phyloP scores from a whole-genome alignment of 2,888 invertebrate genomes.

The Eremobia ochroleuca region DNA sequence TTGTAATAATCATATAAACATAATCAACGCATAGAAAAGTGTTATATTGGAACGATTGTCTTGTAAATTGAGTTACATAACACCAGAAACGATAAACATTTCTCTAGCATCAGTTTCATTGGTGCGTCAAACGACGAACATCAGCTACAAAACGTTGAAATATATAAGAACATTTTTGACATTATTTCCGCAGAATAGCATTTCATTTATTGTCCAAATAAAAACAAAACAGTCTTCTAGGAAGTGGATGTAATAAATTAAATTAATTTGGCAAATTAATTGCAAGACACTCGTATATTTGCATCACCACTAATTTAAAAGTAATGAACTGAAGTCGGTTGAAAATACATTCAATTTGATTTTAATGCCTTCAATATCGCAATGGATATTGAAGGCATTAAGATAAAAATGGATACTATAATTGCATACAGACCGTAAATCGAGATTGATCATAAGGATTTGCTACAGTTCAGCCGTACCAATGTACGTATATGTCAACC shows the following conservation, averaged over 20 bases:
- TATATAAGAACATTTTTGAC: conserved; percentile 31
- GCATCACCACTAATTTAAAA: conserved; percentile 26
- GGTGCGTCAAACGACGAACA: conserved; percentile 49
- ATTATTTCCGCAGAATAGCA: conserved; percentile 36
- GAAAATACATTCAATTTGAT: conserved; percentile 37
- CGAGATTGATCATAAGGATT: conserved; percentile 1
- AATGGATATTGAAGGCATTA: conserved; percentile 22
- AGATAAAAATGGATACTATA: conserved; percentile 26
- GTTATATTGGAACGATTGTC: conserved; percentile 58
- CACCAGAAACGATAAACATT: conserved; percentile 70
- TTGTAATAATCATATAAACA: conserved; percentile 52
- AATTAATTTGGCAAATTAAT: conserved; percentile 49
- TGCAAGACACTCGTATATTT: conserved; percentile 19
- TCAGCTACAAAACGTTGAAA: conserved; percentile 33
- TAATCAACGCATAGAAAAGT: conserved; percentile 44
- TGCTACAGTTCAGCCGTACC: background rate
- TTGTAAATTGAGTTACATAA: conserved; percentile 66
- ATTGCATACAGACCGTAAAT: conserved; percentile 18
- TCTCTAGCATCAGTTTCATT: conserved; percentile 66
- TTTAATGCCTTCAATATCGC: conserved; percentile 24
- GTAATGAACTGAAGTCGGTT: conserved; percentile 30
- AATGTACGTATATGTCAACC: background rate
- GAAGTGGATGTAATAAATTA: conserved; percentile 38
- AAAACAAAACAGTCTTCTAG: conserved; percentile 40
- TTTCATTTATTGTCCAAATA: conserved; percentile 31